Evolutionary conservation across 2,113 vertebrate genomes (phyloP).

Genomic region (Pseudonaja textilis): DNA sequence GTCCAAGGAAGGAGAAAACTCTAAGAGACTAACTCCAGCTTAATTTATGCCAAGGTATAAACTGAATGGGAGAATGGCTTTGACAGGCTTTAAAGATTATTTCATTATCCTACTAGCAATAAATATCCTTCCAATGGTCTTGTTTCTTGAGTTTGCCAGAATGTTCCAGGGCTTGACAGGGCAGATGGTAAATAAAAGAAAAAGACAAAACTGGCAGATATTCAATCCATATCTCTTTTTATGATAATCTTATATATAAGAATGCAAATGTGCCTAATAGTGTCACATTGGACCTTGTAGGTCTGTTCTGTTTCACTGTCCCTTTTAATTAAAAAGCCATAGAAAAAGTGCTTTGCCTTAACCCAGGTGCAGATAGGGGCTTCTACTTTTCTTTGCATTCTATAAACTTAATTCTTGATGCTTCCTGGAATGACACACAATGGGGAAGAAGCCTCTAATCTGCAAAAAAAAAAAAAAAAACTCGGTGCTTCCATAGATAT

Average conservation of each 20-base stretch:
- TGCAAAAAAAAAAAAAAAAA: background rate
- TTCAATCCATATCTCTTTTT: background rate
- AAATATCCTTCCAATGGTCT: background rate
- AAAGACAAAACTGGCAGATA: background rate
- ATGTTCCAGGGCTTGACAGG: background rate
- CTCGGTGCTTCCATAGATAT: background rate
- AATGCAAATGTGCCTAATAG: background rate
- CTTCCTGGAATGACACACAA: background rate
- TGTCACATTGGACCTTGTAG: background rate
- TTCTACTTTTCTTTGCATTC: background rate
- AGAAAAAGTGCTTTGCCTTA: background rate
- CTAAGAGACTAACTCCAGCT: background rate
- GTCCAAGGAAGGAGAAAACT: background rate
- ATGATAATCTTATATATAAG: background rate
- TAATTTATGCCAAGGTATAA: background rate
- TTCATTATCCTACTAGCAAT: background rate
- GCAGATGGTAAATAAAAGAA: background rate
- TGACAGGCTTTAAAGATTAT: background rate
- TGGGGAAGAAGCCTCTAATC: background rate
- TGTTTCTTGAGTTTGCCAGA: background rate
- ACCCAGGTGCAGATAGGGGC: background rate
- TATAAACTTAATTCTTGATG: background rate
- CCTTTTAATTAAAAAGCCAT: background rate
- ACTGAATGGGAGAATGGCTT: background rate
- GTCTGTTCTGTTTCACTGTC: background rate